A percentile compares a stretch with the other conserved stretches of the same genome.
Conservation (phyloP, 2,888 invertebrate species). For the Gerris lacustris region DNA sequence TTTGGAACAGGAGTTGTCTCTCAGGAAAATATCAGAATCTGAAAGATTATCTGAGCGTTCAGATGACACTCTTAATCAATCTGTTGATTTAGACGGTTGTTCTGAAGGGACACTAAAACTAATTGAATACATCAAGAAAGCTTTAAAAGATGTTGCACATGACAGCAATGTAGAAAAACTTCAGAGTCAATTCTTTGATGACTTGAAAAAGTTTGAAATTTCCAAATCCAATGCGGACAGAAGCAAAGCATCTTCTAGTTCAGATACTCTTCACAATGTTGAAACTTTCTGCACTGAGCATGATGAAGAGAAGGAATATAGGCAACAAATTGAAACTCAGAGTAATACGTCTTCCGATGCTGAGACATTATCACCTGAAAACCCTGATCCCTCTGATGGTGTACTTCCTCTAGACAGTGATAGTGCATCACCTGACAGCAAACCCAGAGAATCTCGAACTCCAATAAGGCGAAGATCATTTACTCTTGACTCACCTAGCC, state of each 20-base stretch:
- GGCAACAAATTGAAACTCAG: not conserved
- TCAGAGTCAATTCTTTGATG: not conserved
- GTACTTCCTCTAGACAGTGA: not conserved
- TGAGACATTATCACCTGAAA: conserved; percentile 3
- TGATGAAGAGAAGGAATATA: not conserved
- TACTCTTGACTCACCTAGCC: conserved; percentile 31
- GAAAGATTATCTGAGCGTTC: not conserved
- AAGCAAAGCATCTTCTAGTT: not conserved
- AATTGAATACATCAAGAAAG: conserved; percentile 6
- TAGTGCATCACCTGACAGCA: not conserved
- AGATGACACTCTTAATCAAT: conserved; percentile 7
- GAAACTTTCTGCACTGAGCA: not conserved
- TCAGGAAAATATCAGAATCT: conserved; percentile 1
- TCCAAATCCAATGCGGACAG: not conserved
- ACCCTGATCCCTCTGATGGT: not conserved
- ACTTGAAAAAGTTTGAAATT: conserved; percentile 3
- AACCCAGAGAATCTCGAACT: conserved; percentile 16
- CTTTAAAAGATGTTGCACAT: conserved; percentile 6
- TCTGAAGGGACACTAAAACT: conserved; percentile 1
- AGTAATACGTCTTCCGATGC: not conserved
- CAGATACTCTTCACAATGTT: conserved; percentile 4
- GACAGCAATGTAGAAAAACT: not conserved
- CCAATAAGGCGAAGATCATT: conserved; percentile 30
- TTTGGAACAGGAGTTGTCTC: conserved; percentile 7
- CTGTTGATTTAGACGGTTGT: conserved; percentile 5